Conservation (phyloP, 2,113 vertebrate genomes). For the Tor tambroides region DNA sequence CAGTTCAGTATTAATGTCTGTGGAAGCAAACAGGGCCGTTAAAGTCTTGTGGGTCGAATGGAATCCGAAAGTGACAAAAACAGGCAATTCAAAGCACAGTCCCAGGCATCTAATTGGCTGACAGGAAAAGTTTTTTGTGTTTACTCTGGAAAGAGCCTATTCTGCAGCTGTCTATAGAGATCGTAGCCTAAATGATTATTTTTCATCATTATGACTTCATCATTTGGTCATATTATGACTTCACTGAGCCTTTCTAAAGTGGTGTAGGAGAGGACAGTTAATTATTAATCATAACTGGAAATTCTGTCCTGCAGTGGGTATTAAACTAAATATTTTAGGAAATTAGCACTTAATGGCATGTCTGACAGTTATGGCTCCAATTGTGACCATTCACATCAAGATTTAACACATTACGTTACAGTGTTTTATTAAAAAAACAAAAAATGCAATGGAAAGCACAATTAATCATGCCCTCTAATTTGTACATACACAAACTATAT, state of each 20-base stretch:
- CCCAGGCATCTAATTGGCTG: neutral
- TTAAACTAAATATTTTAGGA: neutral
- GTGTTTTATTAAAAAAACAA: no score
- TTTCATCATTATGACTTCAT: neutral
- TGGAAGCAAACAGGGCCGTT: slow-evolving; percentile 2
- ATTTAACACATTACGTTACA: neutral
- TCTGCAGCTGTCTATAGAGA: neutral
- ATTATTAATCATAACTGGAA: neutral
- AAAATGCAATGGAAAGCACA: no score
- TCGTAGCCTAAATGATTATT: neutral
- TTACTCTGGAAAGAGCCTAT: neutral
- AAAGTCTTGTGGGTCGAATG: slow-evolving; percentile 13
- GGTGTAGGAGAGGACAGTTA: neutral
- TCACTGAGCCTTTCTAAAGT: neutral
- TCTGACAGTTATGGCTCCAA: neutral
- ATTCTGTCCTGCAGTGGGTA: neutral
- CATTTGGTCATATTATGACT: neutral
- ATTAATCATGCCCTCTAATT: no score
- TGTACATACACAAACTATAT: no score
- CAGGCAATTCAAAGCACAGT: slow-evolving; percentile 17
- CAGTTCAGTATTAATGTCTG: slow-evolving; percentile 3
- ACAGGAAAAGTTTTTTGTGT: neutral
- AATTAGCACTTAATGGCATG: neutral
- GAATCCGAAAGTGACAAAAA: neutral
- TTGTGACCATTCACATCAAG: neutral